A percentile compares a stretch with the other conserved stretches of the same genome.
phyloP scores from a whole-genome alignment of 2,113 vertebrate genomes.

The Copsychus sechellarum region DNA sequence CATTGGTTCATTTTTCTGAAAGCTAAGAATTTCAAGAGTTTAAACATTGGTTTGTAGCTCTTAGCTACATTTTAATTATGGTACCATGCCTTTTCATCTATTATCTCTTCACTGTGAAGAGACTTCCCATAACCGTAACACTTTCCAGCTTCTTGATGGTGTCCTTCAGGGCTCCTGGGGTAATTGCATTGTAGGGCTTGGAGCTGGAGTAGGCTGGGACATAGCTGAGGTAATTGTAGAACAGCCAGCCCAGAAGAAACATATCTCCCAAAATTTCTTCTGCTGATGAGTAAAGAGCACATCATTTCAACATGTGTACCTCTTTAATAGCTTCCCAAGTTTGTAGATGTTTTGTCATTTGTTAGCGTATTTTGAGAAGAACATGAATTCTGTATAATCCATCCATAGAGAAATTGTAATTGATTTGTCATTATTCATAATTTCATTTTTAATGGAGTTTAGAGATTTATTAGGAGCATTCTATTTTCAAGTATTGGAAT shows the following conservation, averaged over 20 bases:
- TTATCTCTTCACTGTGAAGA: neutral
- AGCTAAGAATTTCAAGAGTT: neutral
- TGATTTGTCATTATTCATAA: neutral
- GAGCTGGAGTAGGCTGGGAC: neutral
- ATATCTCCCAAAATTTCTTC: neutral
- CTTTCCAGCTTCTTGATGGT: neutral
- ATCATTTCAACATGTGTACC: neutral
- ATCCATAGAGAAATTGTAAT: neutral
- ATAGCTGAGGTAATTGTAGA: neutral
- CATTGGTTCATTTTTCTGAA: neutral
- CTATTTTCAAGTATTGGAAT: neutral
- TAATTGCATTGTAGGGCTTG: neutral
- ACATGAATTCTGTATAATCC: neutral
- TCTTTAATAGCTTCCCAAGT: neutral
- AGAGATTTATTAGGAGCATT: neutral
- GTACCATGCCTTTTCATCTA: neutral
- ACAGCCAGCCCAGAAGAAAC: neutral
- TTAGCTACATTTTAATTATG: neutral
- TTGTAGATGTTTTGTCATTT: neutral
- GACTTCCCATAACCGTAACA: neutral
- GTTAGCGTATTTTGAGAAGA: neutral
- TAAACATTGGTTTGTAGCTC: neutral
- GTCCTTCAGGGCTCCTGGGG: neutral
- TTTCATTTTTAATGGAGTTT: neutral
- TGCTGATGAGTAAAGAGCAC: neutral